phyloP scores from a whole-genome alignment of 1,140 invertebrate genomes.

The Drosophila micromelanica region DNA sequence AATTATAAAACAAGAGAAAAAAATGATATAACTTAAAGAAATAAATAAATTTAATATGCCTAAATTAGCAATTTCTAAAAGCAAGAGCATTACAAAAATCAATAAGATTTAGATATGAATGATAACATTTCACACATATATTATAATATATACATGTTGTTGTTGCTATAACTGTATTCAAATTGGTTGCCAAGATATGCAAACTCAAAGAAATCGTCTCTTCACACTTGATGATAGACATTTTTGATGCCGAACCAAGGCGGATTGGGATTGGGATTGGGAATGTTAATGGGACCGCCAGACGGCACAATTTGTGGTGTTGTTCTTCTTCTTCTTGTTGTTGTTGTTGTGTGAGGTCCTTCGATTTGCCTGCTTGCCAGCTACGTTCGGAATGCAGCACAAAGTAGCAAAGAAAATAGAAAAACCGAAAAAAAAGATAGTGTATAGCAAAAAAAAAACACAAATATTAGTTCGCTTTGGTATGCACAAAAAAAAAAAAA shows the following conservation, averaged over 20 bases:
- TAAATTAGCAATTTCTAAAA: too few species aligned
- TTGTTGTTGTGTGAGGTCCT: neutral
- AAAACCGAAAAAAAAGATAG: neutral
- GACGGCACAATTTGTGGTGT: slow-evolving; percentile 9
- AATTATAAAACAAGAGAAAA: too few species aligned
- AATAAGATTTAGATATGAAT: neutral
- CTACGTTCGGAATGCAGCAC: neutral
- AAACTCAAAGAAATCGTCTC: slow-evolving; percentile 72
- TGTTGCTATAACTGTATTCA: slow-evolving; percentile 62
- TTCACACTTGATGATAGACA: slow-evolving; percentile 36
- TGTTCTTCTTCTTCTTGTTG: neutral
- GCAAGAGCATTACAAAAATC: slow-evolving; percentile 9
- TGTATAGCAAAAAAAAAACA: slow-evolving; percentile 5
- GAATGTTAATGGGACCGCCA: neutral
- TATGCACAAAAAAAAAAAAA: slow-evolving; percentile 37
- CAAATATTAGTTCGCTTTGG: slow-evolving; percentile 37
- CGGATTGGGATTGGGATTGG: slow-evolving; percentile 5
- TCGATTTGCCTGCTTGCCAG: neutral
- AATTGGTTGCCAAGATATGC: slow-evolving; percentile 75
- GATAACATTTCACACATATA: neutral
- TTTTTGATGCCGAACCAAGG: slow-evolving; percentile 29
- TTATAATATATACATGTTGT: neutral
- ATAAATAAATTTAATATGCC: neutral
- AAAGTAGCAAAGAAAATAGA: neutral
- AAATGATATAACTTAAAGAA: too few species aligned